These are phyloP conservation scores for Zoroaster sp. DNA, from an alignment of 53 echinoderm and acorn worm species.

Conservation along the genomic window DNA sequence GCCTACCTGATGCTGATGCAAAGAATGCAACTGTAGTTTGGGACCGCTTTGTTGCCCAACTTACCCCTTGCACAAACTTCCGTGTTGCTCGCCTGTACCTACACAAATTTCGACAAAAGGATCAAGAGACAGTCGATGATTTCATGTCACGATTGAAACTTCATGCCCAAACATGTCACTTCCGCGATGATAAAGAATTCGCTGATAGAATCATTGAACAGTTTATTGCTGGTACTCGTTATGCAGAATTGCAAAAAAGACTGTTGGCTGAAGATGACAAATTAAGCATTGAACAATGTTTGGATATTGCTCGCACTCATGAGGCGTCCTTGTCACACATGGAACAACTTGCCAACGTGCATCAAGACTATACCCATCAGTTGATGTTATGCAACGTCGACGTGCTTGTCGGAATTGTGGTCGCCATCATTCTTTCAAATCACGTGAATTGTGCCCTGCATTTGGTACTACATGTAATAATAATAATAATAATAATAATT, in stretches of 20 bases:
- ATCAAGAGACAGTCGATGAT: constrained; percentile 56
- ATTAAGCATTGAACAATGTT: constrained; percentile 50
- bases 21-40: constrained; percentile 15
- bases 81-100: constrained; percentile 60
- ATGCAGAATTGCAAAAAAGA: constrained; percentile 61
- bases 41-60: constrained; percentile 18
- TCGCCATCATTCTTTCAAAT: not conserved
- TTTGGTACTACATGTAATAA: constrained; percentile 43
- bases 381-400: constrained; percentile 2
- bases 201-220: constrained; percentile 67
- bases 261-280: no score
- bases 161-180: constrained; percentile 53
- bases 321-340: constrained; percentile 60
- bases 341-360: constrained; percentile 42
- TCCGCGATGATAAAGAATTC: constrained; percentile 48
- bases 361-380: constrained; percentile 61
- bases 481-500: constrained; percentile 62
- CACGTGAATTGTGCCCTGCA: constrained; percentile 52
- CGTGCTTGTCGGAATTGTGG: constrained; percentile 56
- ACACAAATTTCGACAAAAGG: constrained; percentile 40
- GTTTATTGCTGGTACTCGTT: constrained; percentile 57
- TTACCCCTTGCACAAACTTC: constrained; percentile 50
- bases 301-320: constrained; percentile 66
- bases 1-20: constrained; percentile 31
- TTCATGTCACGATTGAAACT: constrained; percentile 61